A percentile compares a stretch with the other conserved stretches of the same genome.
Evolutionary conservation across 2,888 invertebrate species (phyloP).

Genomic region (Diabrotica balteata): DNA sequence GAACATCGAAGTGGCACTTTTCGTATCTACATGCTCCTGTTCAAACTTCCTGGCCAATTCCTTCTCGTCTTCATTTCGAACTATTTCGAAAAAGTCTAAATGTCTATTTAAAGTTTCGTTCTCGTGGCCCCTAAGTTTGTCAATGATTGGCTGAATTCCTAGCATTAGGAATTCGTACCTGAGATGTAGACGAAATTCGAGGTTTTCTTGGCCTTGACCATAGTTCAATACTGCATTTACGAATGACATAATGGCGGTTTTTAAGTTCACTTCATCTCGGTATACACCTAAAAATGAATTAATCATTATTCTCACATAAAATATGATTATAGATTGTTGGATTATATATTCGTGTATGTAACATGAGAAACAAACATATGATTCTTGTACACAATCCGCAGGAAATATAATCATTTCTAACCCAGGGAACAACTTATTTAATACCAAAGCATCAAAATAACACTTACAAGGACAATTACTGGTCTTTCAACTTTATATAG

Average conservation of each 20-base stretch:
- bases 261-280: conserved; percentile 89
- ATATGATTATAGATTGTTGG: too few relatives aligned
- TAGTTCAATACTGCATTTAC: conserved; percentile 96
- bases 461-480: too few relatives aligned
- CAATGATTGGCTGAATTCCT: conserved; percentile 94
- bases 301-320: too few relatives aligned
- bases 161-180: conserved; percentile 96
- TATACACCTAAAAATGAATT: conserved; percentile 70
- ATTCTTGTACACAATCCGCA: too few relatives aligned
- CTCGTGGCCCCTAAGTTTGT: conserved; percentile 89
- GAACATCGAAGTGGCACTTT: conserved; percentile 93
- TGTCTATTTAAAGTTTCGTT: conserved; percentile 95
- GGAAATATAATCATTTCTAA: too few relatives aligned
- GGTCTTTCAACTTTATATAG: too few relatives aligned
- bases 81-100: conserved; percentile 99
- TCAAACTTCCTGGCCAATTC: conserved; percentile 91
- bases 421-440: too few relatives aligned
- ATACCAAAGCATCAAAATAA: too few relatives aligned
- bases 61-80: conserved; percentile 94
- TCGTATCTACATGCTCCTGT: conserved; percentile 90
- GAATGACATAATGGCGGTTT: conserved; percentile 98
- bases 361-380: too few relatives aligned
- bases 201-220: conserved; percentile 93
- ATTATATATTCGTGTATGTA: too few relatives aligned
- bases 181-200: conserved; percentile 93